Percentiles rank a stretch among this genome's conserved stretches.
Conservation (phyloP, 2,888 invertebrate genomes). For the Himalopsyche kuldschensis region DNA sequence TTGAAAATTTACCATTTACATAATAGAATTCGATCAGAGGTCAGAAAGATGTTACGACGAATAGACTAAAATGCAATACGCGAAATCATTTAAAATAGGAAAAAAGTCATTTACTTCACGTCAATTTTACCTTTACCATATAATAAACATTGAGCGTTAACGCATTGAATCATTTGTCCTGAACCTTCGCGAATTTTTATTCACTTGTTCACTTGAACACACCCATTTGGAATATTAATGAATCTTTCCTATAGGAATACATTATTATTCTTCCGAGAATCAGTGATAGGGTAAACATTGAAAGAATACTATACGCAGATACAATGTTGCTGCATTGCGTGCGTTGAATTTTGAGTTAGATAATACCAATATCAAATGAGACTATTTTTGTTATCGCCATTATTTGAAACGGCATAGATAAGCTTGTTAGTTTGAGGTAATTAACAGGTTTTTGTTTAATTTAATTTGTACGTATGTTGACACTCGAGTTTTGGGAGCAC, state of each 20-base stretch:
- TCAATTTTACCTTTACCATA: too few relatives aligned
- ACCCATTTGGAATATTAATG: background rate
- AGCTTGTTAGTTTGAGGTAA: background rate
- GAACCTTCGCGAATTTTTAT: too few relatives aligned
- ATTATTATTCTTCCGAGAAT: background rate
- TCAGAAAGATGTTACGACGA: too few relatives aligned
- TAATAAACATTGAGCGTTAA: too few relatives aligned
- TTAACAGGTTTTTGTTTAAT: background rate
- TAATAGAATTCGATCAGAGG: too few relatives aligned
- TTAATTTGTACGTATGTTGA: background rate
- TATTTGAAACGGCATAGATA: background rate
- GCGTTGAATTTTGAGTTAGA: background rate
- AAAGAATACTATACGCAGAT: background rate
- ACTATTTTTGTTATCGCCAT: background rate
- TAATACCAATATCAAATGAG: background rate
- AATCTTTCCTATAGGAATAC: background rate
- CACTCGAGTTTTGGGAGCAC: background rate
- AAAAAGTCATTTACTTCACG: too few relatives aligned
- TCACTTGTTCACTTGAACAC: background rate
- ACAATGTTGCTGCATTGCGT: background rate
- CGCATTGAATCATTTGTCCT: too few relatives aligned
- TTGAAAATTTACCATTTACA: too few relatives aligned
- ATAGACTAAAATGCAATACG: too few relatives aligned
- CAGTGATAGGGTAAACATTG: background rate
- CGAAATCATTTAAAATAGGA: too few relatives aligned